Evolutionary conservation across 2,113 vertebrate species (phyloP), one percentile per base, ranked within the genome.

Genomic region (Nibea coibor): DNA sequence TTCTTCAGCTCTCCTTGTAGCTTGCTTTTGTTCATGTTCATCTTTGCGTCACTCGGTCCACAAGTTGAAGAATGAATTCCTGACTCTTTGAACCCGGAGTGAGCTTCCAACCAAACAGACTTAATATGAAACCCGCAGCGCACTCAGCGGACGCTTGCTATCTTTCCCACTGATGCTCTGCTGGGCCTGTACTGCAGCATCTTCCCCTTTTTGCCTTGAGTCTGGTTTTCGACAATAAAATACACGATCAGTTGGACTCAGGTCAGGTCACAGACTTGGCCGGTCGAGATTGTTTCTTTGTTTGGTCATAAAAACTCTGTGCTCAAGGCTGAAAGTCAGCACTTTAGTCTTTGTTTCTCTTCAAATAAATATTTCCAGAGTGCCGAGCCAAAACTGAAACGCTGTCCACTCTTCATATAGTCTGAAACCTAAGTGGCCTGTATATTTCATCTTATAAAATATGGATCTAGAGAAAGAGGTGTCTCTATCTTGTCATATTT

Each of bases 401-500:
- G 3, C 57, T 22, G 4, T 14, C 45, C 26, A 28, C 15, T 26
- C 31, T 22, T n/a, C 9, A 4, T 48, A 43, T 15, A n/a, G 5
- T 65, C 7, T 56, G 31, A 66, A 75, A 51, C 45, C 20, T n/a
- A 57, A 71, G 50, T 6, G 45, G 1, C 24, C 22, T 26, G 6
- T 16, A 48, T 35, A 64, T 72, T 47, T 72, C 20, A 58, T 77
- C 20, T 51, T 2, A 14, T 66, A 31, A 69, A 84, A 69, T 62
- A 50, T 48, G 42, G 10, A 79, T 26, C 43, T 16, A 15, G 31
- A 83, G 51, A 68, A 35, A 10, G 10, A 57, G 42, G 54, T 45
- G 42, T 74, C 53, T 69, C 39, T 54, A 24, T 61, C 62, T 45
- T 39, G 78, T 76, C 26, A 45, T 70, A 77, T 76, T 80, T 43